Percentiles rank a stretch among this genome's conserved stretches.
Evolutionary conservation across 2,113 vertebrate species (phyloP).

Genomic region (Spea multiplicata): DNA sequence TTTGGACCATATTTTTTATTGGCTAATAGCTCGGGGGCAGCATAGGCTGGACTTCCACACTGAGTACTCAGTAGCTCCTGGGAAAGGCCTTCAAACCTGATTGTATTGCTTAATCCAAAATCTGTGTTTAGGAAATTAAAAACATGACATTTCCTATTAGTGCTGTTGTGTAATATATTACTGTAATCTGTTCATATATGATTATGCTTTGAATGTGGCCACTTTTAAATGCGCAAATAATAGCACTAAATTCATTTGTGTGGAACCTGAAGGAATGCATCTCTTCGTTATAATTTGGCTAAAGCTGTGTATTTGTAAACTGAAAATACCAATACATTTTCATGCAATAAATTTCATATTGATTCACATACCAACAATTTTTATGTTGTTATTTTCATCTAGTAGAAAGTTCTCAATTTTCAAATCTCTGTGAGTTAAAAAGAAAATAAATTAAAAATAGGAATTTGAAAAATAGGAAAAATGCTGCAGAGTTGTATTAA

Average conservation of each 20-base stretch:
- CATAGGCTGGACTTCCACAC: constrained; percentile 78
- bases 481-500: too few relatives aligned
- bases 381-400: constrained; percentile 80
- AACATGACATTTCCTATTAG: not conserved
- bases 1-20: constrained; percentile 83
- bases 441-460: constrained; percentile 2
- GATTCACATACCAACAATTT: constrained; percentile 74
- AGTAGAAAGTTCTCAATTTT: constrained; percentile 87
- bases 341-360: not conserved
- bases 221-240: too few relatives aligned
- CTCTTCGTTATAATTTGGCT: too few relatives aligned
- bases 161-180: too few relatives aligned
- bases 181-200: too few relatives aligned
- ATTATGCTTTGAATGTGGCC: too few relatives aligned
- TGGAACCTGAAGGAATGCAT: too few relatives aligned
- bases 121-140: constrained; percentile 58
- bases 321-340: too few relatives aligned
- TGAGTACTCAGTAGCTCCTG: constrained; percentile 77
- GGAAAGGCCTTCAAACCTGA: constrained; percentile 70
- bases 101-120: constrained; percentile 81
- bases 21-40: constrained; percentile 77
- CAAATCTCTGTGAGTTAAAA: constrained; percentile 68
- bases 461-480: not conserved
- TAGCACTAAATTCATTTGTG: too few relatives aligned
- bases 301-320: too few relatives aligned